Evolutionary conservation across 2,888 invertebrate genomes (phyloP).

Genomic region (Acanthopleura granulata): DNA sequence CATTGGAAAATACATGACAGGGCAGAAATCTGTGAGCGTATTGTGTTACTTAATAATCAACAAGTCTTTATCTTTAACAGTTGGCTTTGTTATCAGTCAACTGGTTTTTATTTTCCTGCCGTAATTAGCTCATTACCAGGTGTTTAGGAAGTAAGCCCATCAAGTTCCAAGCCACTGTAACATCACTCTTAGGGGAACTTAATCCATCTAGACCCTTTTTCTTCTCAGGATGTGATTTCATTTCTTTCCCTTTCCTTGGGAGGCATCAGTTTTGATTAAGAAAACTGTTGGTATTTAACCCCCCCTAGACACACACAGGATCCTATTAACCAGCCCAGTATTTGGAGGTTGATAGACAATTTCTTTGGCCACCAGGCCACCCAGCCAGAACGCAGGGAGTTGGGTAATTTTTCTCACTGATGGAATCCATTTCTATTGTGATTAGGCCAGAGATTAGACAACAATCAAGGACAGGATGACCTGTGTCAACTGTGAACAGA

Average conservation of each 20-base stretch:
- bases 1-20: too few species aligned
- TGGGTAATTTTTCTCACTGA: background rate
- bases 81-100: background rate
- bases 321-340: background rate
- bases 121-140: background rate
- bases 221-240: background rate
- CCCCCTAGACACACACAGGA: background rate
- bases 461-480: background rate
- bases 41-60: background rate
- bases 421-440: constrained; percentile 7
- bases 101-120: background rate
- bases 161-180: too few species aligned
- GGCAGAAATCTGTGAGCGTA: too few species aligned
- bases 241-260: background rate
- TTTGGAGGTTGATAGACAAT: background rate
- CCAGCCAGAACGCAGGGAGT: too few species aligned
- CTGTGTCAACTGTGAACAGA: background rate
- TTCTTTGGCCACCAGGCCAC: too few species aligned
- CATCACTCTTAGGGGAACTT: background rate
- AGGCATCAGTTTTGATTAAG: too few species aligned
- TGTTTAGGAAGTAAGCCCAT: background rate
- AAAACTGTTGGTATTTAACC: too few species aligned
- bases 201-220: background rate
- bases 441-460: background rate
- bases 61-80: background rate